These are phyloP conservation scores for Speoplatyrhinus poulsoni DNA, from an alignment of 2,113 vertebrate genomes.

Conservation along the genomic window DNA sequence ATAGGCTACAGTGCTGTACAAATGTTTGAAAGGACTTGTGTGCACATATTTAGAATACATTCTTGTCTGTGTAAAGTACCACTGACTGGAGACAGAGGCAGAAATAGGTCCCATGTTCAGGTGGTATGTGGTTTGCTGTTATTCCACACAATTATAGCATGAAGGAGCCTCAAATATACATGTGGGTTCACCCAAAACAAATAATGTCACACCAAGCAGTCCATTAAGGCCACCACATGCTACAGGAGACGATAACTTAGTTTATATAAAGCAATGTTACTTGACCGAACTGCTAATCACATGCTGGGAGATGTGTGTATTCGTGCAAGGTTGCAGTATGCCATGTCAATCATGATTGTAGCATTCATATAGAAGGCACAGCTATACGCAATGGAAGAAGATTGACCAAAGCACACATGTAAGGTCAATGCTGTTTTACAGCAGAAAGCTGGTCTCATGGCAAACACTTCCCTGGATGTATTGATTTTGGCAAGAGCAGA, in stretches of 20 bases:
- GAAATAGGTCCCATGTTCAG: slow-evolving; percentile 21
- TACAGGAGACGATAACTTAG: slow-evolving; percentile 21
- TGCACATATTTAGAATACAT: slow-evolving; percentile 12
- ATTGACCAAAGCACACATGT: too few species aligned
- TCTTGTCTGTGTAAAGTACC: not conserved
- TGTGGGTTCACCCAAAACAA: slow-evolving; percentile 16
- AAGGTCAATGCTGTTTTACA: too few species aligned
- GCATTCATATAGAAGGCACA: too few species aligned
- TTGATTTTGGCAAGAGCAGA: slow-evolving; percentile 53
- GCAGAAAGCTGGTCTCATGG: not conserved
- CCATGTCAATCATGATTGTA: not conserved
- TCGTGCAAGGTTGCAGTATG: not conserved
- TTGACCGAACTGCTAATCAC: slow-evolving; percentile 9
- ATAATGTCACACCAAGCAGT: slow-evolving; percentile 26
- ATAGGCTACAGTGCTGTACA: too few species aligned
- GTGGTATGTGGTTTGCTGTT: slow-evolving; percentile 27
- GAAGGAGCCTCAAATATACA: not conserved
- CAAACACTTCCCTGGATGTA: slow-evolving; percentile 28
- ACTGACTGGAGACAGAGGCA: slow-evolving; percentile 1
- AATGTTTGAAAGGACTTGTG: too few species aligned
- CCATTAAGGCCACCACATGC: slow-evolving; percentile 23
- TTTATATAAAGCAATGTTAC: slow-evolving; percentile 1
- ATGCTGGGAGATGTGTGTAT: not conserved
- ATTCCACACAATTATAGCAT: slow-evolving; percentile 10
- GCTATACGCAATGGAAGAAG: too few species aligned